phyloP scores from a whole-genome alignment of 2,888 invertebrate species.

The Tinea pellionella region DNA sequence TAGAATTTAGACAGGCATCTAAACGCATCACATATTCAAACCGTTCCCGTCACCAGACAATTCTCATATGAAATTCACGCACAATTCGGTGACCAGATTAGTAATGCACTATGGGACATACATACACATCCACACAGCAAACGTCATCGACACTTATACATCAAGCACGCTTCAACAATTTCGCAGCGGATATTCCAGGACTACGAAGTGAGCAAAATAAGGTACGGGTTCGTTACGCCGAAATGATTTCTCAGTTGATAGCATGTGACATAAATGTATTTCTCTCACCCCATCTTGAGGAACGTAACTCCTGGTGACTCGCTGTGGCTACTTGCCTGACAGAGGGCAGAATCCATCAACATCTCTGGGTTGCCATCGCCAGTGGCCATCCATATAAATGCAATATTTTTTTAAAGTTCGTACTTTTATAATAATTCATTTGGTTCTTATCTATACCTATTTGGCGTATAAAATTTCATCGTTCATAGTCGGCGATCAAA shows the following conservation, averaged over 20 bases:
- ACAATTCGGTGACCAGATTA: constrained; percentile 7
- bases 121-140: constrained; percentile 5
- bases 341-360: no score
- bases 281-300: no score
- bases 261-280: background rate
- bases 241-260: background rate
- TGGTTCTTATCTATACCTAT: no score
- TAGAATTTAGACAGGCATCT: constrained; percentile 6
- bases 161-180: constrained; percentile 12
- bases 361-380: no score
- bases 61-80: constrained; percentile 8
- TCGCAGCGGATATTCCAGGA: background rate
- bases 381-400: no score
- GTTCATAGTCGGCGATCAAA: background rate
- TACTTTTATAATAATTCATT: no score
- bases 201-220: constrained; percentile 5
- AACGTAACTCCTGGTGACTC: no score
- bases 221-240: background rate
- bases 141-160: constrained; percentile 14
- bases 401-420: no score
- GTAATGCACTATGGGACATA: background rate
- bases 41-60: background rate
- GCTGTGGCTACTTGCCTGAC: no score
- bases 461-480: background rate
- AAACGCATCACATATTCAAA: background rate